phyloP scores from a whole-genome alignment of 2,888 invertebrate species.

The Barypeithes pellucidus region DNA sequence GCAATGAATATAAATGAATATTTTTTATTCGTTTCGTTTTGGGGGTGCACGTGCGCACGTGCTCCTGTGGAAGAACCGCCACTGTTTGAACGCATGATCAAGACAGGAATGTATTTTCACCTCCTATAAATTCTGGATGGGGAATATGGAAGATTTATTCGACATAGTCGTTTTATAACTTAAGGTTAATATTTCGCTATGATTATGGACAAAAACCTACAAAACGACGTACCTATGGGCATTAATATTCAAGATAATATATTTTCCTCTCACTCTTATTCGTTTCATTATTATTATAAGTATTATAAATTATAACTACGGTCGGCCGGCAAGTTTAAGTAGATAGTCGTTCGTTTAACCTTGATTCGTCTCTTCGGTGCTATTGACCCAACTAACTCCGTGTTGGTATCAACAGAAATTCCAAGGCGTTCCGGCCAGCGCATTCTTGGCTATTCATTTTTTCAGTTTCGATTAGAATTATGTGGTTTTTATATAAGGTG shows the following conservation, averaged over 20 bases:
- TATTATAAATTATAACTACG: no score
- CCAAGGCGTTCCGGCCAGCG: conserved; percentile 44
- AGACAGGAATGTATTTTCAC: no score
- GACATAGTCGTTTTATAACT: neutral
- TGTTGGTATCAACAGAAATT: conserved; percentile 43
- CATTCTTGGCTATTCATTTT: conserved; percentile 7
- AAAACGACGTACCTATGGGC: neutral
- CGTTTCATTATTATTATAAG: neutral
- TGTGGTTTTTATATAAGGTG: conserved; percentile 13
- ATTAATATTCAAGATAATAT: neutral
- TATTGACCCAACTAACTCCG: conserved; percentile 50
- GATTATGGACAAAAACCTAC: neutral
- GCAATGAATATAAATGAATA: no score
- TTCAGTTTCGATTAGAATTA: conserved; percentile 20
- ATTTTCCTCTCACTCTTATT: conserved; percentile 15
- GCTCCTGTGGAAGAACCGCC: no score
- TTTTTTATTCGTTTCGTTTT: no score
- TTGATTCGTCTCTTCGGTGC: conserved; percentile 48
- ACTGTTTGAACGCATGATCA: no score
- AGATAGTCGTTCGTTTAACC: conserved; percentile 45
- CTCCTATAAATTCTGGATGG: no score
- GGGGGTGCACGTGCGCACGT: no score
- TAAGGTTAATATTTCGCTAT: neutral
- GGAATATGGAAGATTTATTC: no score
- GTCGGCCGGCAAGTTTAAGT: conserved; percentile 6